A percentile compares a stretch with the other conserved stretches of the same genome.
Evolutionary conservation across 2,888 invertebrate genomes (phyloP).

Genomic region (Synergus laeviventris): DNA sequence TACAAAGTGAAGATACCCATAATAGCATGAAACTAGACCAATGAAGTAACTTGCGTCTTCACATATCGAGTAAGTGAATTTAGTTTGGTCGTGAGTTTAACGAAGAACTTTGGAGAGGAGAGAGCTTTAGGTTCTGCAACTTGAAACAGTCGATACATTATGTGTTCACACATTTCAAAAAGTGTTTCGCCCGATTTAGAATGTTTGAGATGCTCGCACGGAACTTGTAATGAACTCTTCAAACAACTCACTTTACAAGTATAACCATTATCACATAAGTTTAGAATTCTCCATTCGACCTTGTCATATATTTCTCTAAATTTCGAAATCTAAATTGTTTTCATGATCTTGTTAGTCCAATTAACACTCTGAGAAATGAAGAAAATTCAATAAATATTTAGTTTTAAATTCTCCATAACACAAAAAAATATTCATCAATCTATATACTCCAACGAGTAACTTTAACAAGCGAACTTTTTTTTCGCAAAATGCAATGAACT

Average conservation of each 20-base stretch:
- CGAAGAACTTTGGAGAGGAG: conserved; percentile 5
- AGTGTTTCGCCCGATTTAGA: conserved; percentile 6
- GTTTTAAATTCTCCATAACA: not conserved
- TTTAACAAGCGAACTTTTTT: not conserved
- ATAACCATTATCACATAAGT: not conserved
- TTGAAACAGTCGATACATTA: conserved; percentile 24
- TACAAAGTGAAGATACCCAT: not conserved
- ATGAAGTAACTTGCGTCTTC: conserved; percentile 19
- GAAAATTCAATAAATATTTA: not conserved
- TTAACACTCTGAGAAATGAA: not conserved
- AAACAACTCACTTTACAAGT: not conserved
- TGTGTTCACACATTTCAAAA: conserved; percentile 3
- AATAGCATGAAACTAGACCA: not conserved
- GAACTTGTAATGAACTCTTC: conserved; percentile 20
- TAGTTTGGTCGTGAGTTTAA: not conserved
- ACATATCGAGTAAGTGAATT: conserved; percentile 17
- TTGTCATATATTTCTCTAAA: not conserved
- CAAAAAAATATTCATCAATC: not conserved
- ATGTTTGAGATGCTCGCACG: conserved; percentile 6
- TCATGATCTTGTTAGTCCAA: not conserved
- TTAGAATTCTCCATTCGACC: not conserved
- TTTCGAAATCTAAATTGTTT: not conserved
- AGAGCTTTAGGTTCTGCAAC: not conserved
- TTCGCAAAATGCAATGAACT: not conserved
- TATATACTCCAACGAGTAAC: not conserved